Evolutionary conservation across 2,113 vertebrate species (phyloP).

Genomic region (Bambusicola thoracicus): DNA sequence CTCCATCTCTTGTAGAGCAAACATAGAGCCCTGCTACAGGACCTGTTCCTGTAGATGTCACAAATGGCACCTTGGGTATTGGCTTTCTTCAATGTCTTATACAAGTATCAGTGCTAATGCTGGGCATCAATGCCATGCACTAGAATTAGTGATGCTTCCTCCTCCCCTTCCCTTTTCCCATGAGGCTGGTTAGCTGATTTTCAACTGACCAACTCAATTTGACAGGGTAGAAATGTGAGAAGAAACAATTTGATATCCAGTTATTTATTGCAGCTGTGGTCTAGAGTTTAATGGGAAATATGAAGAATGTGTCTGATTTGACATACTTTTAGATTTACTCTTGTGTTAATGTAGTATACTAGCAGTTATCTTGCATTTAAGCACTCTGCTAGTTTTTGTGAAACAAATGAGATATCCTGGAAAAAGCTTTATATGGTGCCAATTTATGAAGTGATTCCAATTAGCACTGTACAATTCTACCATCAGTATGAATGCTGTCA

Average conservation of each 20-base stretch:
- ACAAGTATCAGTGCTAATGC: background rate
- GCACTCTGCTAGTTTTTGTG: background rate
- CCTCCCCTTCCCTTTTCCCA: background rate
- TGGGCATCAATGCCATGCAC: background rate
- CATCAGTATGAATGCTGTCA: background rate
- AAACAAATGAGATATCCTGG: background rate
- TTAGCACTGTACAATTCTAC: background rate
- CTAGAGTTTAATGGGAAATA: background rate
- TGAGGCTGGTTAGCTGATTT: background rate
- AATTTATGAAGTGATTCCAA: background rate
- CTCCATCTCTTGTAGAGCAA: background rate
- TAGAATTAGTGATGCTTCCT: background rate
- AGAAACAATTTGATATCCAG: background rate
- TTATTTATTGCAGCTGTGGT: background rate
- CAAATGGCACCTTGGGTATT: rapidly evolving
- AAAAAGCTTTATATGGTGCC: background rate
- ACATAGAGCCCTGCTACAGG: background rate
- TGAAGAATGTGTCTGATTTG: background rate
- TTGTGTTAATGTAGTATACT: background rate
- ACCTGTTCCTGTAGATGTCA: background rate
- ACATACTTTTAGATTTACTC: background rate
- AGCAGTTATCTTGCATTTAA: background rate
- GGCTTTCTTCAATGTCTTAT: background rate
- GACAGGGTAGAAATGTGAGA: background rate
- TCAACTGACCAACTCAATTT: background rate